Base-by-base conservation (phyloP, 2,888 invertebrate genomes). In the Caenorhabditis imperialis region DNA sequence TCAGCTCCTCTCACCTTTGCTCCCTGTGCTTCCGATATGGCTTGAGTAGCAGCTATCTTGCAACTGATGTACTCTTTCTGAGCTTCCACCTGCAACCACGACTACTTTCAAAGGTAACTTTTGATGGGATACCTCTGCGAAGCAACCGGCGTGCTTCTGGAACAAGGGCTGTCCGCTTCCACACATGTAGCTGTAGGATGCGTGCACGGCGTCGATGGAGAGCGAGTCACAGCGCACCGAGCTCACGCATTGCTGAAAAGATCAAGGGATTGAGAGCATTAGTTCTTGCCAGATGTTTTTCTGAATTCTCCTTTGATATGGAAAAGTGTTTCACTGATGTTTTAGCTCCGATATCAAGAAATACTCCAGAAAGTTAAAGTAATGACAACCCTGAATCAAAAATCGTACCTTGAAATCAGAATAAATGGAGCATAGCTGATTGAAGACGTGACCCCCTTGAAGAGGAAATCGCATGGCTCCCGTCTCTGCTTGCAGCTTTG, bases 181-280 rank as follows among this genome's bases (percentile, higher is more conserved):
- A 57, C 87, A 87, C 85, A 84, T 85, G 61, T 81, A 85, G 14
- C 86, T 85, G 58, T 87, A 87, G 35, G 79, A 79, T 12, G 87
- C 87, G 23, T 86, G 85, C 0, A 87, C 86, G 5, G 87, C 87
- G 18, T 84, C 81, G 10, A 85, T 77, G 1, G 87, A 86, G 12
- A 87, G 47, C 8, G 81, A 82, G 42, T 82, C 79, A 57, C 87
- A 87, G 0, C 67, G 50, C 20, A 86, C 55, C 2, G 57, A 51
- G 2, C 72, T 50, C 10, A 83, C 81, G 60, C 87, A 86, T 3
- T 75, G 70, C 85, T 86, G 37, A 61, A 83, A 45, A 51, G 23
- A 53, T 27, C 16, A 6, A 30, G n/a, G 27, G 54, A 12, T 27
- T 10, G 7, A 18, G 7, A 3, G 16, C 12, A 6, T n/a, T 20